A percentile compares a stretch with the other conserved stretches of the same genome.
Conservation (phyloP, 2,113 vertebrate species). For the Grammomys surdaster region DNA sequence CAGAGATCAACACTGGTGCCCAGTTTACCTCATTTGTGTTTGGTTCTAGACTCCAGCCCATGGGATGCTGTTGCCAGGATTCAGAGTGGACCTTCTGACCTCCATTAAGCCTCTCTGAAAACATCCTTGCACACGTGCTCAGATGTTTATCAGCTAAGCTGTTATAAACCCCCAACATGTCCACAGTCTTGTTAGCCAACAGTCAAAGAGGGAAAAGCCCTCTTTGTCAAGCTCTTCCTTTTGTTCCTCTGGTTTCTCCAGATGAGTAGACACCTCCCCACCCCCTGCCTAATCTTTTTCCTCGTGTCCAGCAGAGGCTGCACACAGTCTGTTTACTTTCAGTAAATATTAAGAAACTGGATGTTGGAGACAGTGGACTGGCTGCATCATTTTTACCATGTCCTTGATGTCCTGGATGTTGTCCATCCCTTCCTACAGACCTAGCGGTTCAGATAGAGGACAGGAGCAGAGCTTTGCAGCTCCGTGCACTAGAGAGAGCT, state of each 20-base stretch:
- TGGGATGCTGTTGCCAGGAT: neutral
- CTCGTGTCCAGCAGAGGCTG: neutral
- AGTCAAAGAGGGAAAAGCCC: neutral
- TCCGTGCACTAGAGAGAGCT: neutral
- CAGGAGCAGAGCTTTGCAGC: no score
- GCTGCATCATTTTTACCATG: neutral
- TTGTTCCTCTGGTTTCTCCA: neutral
- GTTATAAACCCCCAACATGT: neutral
- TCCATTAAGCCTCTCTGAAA: neutral
- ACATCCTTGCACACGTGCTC: neutral
- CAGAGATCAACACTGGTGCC: neutral
- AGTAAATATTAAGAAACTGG: neutral
- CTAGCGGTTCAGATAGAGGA: neutral
- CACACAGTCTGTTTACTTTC: neutral
- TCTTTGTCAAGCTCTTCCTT: neutral
- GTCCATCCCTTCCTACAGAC: neutral
- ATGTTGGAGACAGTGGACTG: neutral
- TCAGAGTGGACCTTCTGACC: neutral
- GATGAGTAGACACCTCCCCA: neutral
- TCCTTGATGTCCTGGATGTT: neutral
- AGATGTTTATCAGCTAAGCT: neutral
- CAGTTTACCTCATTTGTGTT: neutral
- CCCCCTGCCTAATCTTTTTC: neutral
- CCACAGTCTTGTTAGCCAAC: neutral
- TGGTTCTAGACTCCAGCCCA: neutral